Base-by-base conservation (phyloP, 2,113 vertebrate genomes). In the Tychaedon coryphoeus region DNA sequence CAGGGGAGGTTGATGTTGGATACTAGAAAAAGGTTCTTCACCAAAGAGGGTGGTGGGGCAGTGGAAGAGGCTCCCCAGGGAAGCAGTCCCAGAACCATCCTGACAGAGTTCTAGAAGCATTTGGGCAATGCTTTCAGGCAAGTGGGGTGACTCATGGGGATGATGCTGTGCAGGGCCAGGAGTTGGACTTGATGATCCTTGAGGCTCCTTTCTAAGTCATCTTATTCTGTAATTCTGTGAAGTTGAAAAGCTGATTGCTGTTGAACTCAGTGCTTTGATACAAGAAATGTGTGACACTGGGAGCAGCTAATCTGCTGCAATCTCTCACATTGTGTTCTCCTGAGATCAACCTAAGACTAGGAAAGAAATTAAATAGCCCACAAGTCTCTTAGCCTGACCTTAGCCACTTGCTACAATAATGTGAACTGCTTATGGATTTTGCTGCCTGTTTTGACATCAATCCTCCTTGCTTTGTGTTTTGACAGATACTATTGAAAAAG, bases 401-500 rank as follows among this genome's bases (percentile, higher is more conserved):
- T 61, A 88, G 16, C 48, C 23, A 9, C 70, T 90, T 3, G 2
- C 33, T 76, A 28, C 31, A 56, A 64, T 19, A 19, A 70, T 26
- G 19, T 38, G 65, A 95, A 88, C 47, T 70, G 33, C 18, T 38
- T n/a, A 25, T 54, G 16, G 62, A 58, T 74, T 90, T 93, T 93
- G 8, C 47, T 95, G 18, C 26, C 36, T 82, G 24, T 72, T 82
- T 88, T 83, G 36, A 94, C 81, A 65, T 12, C 29, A 77, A 9
- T 47, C 12, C 6, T 74, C 10, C 45, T 82, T 58, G 61, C 79
- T 92, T 67, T 79, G 61, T 97, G 50, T 96, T 97, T 96, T 95
- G 38, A 84, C 94, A 97, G 94, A 89, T 88, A 92, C 91, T 66
- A 23, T 91, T 50, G 81, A 94, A 92, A 95, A 73, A 0, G 84